Conservation (phyloP, 2,797 vertebrate genomes). For the Enteromius anoplus region DNA sequence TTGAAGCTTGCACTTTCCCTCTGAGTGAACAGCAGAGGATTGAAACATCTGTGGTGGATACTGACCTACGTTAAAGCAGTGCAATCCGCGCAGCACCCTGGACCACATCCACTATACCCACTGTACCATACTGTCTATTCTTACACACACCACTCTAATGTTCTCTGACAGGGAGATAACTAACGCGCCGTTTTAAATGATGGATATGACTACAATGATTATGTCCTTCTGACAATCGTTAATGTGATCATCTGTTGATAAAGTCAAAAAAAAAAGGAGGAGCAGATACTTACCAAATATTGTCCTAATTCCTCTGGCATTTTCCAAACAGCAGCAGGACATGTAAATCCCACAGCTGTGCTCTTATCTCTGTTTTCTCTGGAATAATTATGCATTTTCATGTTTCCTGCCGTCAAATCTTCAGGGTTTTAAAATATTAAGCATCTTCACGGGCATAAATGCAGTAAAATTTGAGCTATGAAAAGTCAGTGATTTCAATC, state of each 20-base stretch:
- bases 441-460: slow-evolving; percentile 66
- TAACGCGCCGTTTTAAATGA: not conserved
- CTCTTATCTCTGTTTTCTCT: slow-evolving; percentile 26
- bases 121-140: not conserved
- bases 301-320: not conserved
- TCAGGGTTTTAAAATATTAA: slow-evolving; percentile 77
- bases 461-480: slow-evolving; percentile 65
- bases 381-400: slow-evolving; percentile 59
- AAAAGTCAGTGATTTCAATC: slow-evolving; percentile 79
- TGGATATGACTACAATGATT: not conserved
- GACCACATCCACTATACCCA: not conserved
- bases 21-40: slow-evolving; percentile 58
- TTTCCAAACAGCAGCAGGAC: not conserved
- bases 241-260: not conserved
- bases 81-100: slow-evolving; percentile 14
- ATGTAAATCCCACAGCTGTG: not conserved
- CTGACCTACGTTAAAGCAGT: slow-evolving; percentile 31
- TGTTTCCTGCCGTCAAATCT: slow-evolving; percentile 61
- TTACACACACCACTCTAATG: not conserved
- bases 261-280: no score
- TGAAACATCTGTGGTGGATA: slow-evolving; percentile 42
- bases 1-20: slow-evolving; percentile 57
- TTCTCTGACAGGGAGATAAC: not conserved
- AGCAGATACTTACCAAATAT: not conserved
- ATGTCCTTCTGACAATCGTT: not conserved